Base-by-base conservation (phyloP, 2,888 invertebrate species). In the Hydriomena furcata region DNA sequence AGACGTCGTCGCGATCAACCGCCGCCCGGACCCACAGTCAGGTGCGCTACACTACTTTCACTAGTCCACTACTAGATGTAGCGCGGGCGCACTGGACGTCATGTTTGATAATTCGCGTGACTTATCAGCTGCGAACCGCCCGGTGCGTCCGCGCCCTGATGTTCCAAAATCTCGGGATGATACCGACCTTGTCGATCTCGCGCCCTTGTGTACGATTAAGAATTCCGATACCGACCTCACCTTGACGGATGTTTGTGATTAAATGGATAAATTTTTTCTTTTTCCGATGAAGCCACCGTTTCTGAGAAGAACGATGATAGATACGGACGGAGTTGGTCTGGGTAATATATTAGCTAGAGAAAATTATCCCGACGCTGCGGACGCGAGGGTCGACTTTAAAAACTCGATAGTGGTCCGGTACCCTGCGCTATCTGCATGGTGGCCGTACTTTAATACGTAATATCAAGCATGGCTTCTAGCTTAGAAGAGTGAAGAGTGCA, bases 271-370 rank as follows among this genome's bases (percentile, higher is more conserved):
- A 6, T 28, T 32, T 51, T 58, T 53, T 53, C 30, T 81, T 63
- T 82, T 82, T 72, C 67, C 74, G 47, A 60, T 52, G 64, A 84
- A 86, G 85, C 82, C 84, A 86, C 77, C 85, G 85, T 68, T 86
- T 84, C 78, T 86, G 76, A 83, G 74, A 74, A 66, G 70, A 70
- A 17, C 45, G 43, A 45, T 67, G 68, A 58, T 63, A 66, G 65
- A 66, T 65, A 63, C 66, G 60, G 64, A 60, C 49, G 72, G 68
- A 74, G 60, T 59, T 61, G 59, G 62, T 60, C 64, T 71, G 60
- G 75, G 78, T 81, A 81, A 77, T 65, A 61, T 65, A 63, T 49
- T 69, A 44, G 25, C 52, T 70, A 40, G 30, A 45, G 52, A 52
- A 42, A 44, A 52, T n/a, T n/a, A 25, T 12, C 55, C 63, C 55